Percentiles rank a stretch among this genome's conserved stretches.
phyloP scores from a whole-genome alignment of 2,888 invertebrate species.

The Drosophila kambysellisi region DNA sequence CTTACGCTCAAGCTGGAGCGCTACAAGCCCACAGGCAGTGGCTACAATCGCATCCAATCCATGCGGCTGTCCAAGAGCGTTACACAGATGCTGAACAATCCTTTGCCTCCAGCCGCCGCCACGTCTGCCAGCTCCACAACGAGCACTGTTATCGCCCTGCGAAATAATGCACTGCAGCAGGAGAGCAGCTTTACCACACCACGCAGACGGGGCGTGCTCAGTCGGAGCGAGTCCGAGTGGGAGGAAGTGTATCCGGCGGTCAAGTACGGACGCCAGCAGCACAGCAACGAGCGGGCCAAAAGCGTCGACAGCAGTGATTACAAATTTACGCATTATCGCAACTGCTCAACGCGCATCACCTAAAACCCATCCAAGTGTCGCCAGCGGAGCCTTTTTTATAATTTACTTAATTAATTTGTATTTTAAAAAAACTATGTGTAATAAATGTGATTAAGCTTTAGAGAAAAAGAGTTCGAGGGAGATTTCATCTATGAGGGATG shows the following conservation, averaged over 20 bases:
- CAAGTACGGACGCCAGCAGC: constrained; percentile 60
- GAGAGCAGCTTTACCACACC: constrained; percentile 53
- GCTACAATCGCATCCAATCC: constrained; percentile 84
- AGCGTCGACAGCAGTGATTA: constrained; percentile 56
- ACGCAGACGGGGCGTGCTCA: constrained; percentile 70
- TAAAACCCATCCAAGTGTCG: constrained; percentile 31
- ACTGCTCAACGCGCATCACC: constrained; percentile 81
- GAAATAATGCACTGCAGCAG: constrained; percentile 12
- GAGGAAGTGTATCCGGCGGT: constrained; percentile 81
- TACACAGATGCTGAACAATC: constrained; percentile 83
- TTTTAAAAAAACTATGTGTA: not conserved
- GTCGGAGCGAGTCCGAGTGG: constrained; percentile 77
- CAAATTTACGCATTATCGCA: constrained; percentile 80
- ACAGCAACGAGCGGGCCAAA: constrained; percentile 51
- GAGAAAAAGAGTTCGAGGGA: not conserved
- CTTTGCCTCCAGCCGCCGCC: constrained; percentile 59
- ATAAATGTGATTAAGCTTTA: constrained; percentile 6
- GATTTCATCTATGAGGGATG: not conserved
- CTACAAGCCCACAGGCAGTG: constrained; percentile 81
- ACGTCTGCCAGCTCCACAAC: not conserved
- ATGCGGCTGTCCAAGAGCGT: constrained; percentile 83
- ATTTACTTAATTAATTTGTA: constrained; percentile 11
- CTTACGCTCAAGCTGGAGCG: constrained; percentile 80
- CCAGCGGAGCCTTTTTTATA: not conserved
- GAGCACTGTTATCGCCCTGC: constrained; percentile 8